phyloP scores from a whole-genome alignment of 2,113 vertebrate genomes.

The Lates calcarifer region DNA sequence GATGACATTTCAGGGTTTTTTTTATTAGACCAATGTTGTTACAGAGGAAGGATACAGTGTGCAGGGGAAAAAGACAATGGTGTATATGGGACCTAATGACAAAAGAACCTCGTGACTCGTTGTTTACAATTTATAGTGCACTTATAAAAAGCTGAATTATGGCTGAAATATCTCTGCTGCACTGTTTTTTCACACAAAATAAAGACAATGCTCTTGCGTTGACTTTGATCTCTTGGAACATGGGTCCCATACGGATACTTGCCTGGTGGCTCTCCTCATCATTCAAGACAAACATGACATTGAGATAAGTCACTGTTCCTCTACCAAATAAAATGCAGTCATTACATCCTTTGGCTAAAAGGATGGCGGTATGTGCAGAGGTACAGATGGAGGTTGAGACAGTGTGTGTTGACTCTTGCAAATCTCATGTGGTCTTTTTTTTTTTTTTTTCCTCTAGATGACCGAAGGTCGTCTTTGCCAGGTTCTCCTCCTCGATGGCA shows the following conservation, averaged over 20 bases:
- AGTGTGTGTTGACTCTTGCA: background rate
- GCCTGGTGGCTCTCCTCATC: slow-evolving; percentile 43
- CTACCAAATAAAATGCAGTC: background rate
- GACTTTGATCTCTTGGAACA: slow-evolving; percentile 23
- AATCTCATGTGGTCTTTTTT: slow-evolving; percentile 54
- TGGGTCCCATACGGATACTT: slow-evolving; percentile 8
- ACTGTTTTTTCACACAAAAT: background rate
- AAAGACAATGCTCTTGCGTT: background rate
- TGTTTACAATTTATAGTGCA: slow-evolving; percentile 17
- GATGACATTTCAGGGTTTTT: slow-evolving; percentile 36
- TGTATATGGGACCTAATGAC: background rate
- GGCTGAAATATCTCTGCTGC: background rate
- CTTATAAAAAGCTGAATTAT: slow-evolving; percentile 29
- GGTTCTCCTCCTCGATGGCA: slow-evolving; percentile 94
- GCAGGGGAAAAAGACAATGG: slow-evolving; percentile 36
- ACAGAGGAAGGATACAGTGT: slow-evolving; percentile 49
- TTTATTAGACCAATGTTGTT: slow-evolving; percentile 24
- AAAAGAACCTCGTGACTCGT: slow-evolving; percentile 16
- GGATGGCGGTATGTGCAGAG: background rate
- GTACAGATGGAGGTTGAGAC: slow-evolving; percentile 32
- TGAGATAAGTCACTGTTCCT: slow-evolving; percentile 26
- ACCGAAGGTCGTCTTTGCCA: slow-evolving; percentile 95
- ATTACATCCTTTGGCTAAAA: slow-evolving; percentile 7
- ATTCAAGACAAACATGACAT: slow-evolving; percentile 39
- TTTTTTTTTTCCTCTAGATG: slow-evolving; percentile 88